Percentiles rank a stretch among this genome's conserved stretches.
These are phyloP conservation scores for Cotesia typhae DNA, from an alignment of 1,140 invertebrate genomes.

Conservation along the genomic window DNA sequence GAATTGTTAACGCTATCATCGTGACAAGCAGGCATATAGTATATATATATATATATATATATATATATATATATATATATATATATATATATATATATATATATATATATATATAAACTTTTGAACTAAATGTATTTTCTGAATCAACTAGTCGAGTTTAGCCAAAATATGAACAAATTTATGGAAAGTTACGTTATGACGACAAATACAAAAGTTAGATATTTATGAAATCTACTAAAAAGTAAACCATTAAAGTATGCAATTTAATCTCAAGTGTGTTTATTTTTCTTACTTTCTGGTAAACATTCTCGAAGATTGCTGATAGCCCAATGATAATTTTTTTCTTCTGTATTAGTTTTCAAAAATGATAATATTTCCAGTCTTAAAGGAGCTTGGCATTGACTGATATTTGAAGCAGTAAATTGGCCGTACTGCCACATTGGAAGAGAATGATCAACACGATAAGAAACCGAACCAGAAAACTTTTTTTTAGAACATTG, in stretches of 20 bases:
- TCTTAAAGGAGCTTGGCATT: not conserved
- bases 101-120: too few relatives aligned
- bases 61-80: too few relatives aligned
- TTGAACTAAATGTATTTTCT: too few relatives aligned
- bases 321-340: slow-evolving; percentile 35
- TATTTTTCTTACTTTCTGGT: slow-evolving; percentile 23
- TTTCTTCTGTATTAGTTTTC: not conserved
- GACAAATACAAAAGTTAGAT: too few relatives aligned
- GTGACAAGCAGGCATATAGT: too few relatives aligned
- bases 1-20: too few relatives aligned
- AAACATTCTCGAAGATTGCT: slow-evolving; percentile 39
- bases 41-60: too few relatives aligned
- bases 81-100: too few relatives aligned
- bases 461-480: not conserved
- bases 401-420: not conserved
- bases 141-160: too few relatives aligned
- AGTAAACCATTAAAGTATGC: not conserved
- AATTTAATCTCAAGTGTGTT: not conserved
- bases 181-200: too few relatives aligned
- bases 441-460: slow-evolving; percentile 33
- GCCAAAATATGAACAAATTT: too few relatives aligned
- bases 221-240: too few relatives aligned
- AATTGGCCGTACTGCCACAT: slow-evolving; percentile 42
- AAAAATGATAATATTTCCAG: slow-evolving; percentile 14
- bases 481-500: not conserved